Base-by-base conservation (phyloP, 2,113 vertebrate species). In the Aspidoscelis tigris region DNA sequence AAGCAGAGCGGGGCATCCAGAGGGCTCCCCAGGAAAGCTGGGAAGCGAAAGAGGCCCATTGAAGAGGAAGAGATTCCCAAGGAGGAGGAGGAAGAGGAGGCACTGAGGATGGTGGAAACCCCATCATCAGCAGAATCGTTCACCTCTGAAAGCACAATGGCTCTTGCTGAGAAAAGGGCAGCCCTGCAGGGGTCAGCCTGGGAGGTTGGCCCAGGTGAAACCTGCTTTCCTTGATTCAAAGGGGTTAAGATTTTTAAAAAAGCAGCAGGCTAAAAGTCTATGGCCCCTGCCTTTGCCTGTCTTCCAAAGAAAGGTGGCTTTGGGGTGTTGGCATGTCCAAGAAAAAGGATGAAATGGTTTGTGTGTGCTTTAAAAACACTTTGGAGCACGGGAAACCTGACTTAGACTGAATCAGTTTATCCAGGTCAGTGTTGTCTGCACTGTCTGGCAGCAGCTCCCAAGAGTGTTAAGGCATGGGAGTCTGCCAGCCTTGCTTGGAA, bases 151-250 rank as follows among this genome's bases (percentile, higher is more conserved):
- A 88, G 90, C 75, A n/a, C 90, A 5, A 92, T 94, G 22, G 70
- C 85, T 14, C 77, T 96, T 66, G 94, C 96, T 5, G 97, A 98
- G 71, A 97, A 95, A 77, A 96, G 93, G 16, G 94, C 92, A 33
- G 87, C 95, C 0, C 94, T 99, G 71, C 93, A 96, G 83, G 98
- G 97, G 0, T 98, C 97, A 0, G 87, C 95, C 1, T 99, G 98
- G 98, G 97, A 98, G 90, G 90, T 99, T 82, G 94, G 96, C 86
- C 86, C 92, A 94, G 97, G 97, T 98, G 94, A 91, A 64, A 81
- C 75, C 1, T 20, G 1, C 0, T 65, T 86, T 47, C 14, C 55
- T 72, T 2, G 8, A 41, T 14, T 41, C 0, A 55, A 16, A n/a
- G 39, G 53, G n/a, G 2, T 61, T 4, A 2, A 3, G 43, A n/a